Conservation (phyloP, 92 coral and sea anemone species). For the Phymanthus crucifer region DNA sequence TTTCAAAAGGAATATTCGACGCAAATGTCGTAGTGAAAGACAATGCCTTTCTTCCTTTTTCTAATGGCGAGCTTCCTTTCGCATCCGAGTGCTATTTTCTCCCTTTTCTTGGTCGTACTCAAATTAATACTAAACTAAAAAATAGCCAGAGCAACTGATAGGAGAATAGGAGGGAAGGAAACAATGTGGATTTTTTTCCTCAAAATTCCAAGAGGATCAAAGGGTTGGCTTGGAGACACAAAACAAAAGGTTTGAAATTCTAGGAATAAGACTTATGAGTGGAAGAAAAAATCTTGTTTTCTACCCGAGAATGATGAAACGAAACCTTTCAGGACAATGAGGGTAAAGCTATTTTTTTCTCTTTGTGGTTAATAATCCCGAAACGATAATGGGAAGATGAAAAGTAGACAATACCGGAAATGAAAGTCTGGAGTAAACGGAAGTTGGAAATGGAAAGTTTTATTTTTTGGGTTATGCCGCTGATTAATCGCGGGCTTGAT, state of each 20-base stretch:
- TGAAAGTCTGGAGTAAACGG: conserved; percentile 11
- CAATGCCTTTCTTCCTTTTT: no score
- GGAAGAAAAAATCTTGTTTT: not conserved
- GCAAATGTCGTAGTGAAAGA: no score
- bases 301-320: not conserved
- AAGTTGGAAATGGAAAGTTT: conserved; percentile 6
- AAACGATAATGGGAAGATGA: not conserved
- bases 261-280: not conserved
- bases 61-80: no score
- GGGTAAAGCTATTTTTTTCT: not conserved
- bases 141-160: not conserved
- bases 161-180: not conserved
- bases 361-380: not conserved
- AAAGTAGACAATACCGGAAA: not conserved
- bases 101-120: no score
- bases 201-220: not conserved
- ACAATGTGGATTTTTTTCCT: not conserved
- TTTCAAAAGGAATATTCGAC: no score
- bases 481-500: conserved; percentile 37
- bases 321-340: not conserved
- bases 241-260: not conserved
- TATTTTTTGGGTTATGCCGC: conserved; percentile 9
- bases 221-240: conserved; percentile 1
- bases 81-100: no score
- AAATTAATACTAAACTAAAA: not conserved